Base-by-base conservation (phyloP, 2,888 invertebrate species). In the Tortricodes alternella region DNA sequence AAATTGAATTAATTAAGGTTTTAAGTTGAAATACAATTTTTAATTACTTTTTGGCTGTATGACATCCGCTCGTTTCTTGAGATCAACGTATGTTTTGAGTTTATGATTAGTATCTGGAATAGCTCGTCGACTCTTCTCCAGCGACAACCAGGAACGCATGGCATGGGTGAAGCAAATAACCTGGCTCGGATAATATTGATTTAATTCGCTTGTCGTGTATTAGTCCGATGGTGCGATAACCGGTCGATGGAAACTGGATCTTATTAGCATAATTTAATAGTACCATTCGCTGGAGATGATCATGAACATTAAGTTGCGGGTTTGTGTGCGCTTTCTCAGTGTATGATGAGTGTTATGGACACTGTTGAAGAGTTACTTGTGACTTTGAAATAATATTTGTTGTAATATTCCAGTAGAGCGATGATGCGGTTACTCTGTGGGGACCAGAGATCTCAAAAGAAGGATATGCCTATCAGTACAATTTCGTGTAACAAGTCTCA, bases 231-330 rank as follows among this genome's bases (percentile, higher is more conserved):
- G 56, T 24, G 43, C 56, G 76, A 73, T 73, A 75, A 53, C 63
- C 58, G 29, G 57, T 62, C 63, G 70, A 64, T 46, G 53, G 53
- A 58, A 58, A 58, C 55, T 53, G 48, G 66, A 68, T 68, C 76
- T 70, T 71, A 76, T 79, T 77, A 73, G 64, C 74, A 71, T 78
- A 75, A 70, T 68, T 70, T 55, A 70, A 68, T 68, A 64, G 66
- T 62, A 67, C 62, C 62, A 62, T 63, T 65, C 64, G 64, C 67
- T 61, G 58, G 55, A 60, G 60, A 64, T 62, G 58, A 62, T 62
- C 48, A 49, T 49, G 58, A 53, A 39, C 50, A 41, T 41, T 64
- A 60, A 55, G 53, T 63, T 58, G 32, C 58, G 59, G 46, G 59
- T 63, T 63, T 13, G 50, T 39, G 38, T 58, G 61, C 46, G 15